Conservation (phyloP, 2,113 vertebrate species). For the Laticauda laticaudata region DNA sequence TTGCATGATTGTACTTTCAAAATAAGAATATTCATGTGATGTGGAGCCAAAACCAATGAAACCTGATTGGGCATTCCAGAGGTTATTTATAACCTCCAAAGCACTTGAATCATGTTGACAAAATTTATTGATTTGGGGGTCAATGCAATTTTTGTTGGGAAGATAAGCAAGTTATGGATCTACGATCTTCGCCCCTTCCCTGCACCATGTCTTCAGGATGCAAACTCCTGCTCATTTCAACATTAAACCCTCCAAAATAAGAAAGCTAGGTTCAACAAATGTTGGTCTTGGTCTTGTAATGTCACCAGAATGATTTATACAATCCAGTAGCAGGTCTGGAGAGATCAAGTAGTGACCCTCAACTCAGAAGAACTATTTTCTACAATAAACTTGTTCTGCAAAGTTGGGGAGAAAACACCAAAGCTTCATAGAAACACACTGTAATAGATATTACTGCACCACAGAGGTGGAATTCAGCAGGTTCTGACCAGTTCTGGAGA, state of each 20-base stretch:
- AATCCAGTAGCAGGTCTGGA: background rate
- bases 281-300: background rate
- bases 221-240: background rate
- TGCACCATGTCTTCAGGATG: background rate
- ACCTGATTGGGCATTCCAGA: background rate
- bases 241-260: background rate
- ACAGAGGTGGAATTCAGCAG: too few species aligned
- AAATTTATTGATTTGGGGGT: background rate
- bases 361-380: background rate
- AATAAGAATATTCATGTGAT: background rate
- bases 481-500: too few species aligned
- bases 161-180: background rate
- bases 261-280: background rate
- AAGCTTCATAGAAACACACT: background rate
- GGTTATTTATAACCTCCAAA: background rate
- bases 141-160: background rate
- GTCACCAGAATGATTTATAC: background rate
- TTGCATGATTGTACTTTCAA: background rate
- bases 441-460: background rate
- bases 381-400: background rate
- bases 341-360: background rate
- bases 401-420: background rate
- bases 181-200: background rate
- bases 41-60: background rate
- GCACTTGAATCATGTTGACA: background rate